Evolutionary conservation across 2,113 vertebrate species (phyloP).

Genomic region (Lates calcarifer): DNA sequence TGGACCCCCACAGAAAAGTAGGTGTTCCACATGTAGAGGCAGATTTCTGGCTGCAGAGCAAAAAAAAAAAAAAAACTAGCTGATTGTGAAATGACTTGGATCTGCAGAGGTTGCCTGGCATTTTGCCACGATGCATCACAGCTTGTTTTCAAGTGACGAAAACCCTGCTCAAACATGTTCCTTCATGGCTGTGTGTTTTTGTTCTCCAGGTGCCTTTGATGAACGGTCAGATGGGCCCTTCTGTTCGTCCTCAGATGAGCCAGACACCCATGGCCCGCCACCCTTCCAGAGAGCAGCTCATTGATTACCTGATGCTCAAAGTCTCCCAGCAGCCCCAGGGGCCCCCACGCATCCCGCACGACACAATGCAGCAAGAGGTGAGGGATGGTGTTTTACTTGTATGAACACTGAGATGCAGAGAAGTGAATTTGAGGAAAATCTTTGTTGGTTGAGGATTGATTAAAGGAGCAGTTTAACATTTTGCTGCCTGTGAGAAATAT

Average conservation of each 20-base stretch:
- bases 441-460: not conserved
- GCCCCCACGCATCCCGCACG: conserved; percentile 84
- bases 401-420: too few relatives aligned
- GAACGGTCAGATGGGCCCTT: conserved; percentile 94
- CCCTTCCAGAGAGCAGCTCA: conserved; percentile 96
- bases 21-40: not conserved
- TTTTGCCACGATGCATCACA: too few relatives aligned
- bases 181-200: not conserved
- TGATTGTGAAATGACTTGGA: too few relatives aligned
- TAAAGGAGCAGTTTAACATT: not conserved
- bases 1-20: conserved; percentile 93
- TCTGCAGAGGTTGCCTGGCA: too few relatives aligned
- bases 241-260: conserved; percentile 88
- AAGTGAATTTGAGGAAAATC: not conserved
- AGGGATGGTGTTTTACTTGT: not conserved
- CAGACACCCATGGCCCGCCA: conserved; percentile 90
- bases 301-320: conserved; percentile 98
- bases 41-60: not conserved
- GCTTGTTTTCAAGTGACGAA: not conserved
- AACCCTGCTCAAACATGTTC: not conserved
- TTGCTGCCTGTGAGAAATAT: not conserved
- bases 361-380: conserved; percentile 92
- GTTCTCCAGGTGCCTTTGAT: conserved; percentile 92
- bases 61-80: not conserved
- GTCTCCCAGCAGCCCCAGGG: conserved; percentile 91